These are phyloP conservation scores for Actinemys pallida DNA, from an alignment of 2,113 vertebrate species.

Conservation along the genomic window DNA sequence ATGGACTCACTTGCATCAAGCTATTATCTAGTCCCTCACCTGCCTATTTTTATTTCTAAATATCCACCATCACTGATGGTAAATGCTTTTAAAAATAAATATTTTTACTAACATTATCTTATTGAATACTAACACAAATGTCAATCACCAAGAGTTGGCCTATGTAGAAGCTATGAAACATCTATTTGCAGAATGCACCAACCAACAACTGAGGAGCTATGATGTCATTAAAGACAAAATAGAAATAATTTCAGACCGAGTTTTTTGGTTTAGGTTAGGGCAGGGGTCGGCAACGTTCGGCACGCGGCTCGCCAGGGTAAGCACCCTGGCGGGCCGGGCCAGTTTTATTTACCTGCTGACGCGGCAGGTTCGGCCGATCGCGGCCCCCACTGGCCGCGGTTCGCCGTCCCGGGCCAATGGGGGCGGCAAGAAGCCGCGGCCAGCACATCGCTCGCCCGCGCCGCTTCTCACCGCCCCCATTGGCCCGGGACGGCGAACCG, in stretches of 20 bases:
- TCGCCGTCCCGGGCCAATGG: too few relatives aligned
- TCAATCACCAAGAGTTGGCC: not conserved
- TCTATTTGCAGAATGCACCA: constrained; percentile 6
- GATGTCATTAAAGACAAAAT: constrained; percentile 36
- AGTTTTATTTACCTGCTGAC: too few relatives aligned
- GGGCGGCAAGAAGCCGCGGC: too few relatives aligned
- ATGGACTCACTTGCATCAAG: constrained; percentile 6
- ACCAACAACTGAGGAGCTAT: constrained; percentile 2
- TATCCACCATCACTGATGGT: not conserved
- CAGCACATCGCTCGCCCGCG: too few relatives aligned
- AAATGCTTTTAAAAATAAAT: not conserved
- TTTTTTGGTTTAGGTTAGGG: constrained; percentile 55
- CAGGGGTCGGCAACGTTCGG: too few relatives aligned
- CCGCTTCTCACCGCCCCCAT: too few relatives aligned
- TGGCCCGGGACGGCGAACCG: too few relatives aligned
- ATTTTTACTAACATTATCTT: not conserved
- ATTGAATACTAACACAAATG: not conserved
- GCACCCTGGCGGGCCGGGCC: too few relatives aligned
- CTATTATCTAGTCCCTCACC: not conserved
- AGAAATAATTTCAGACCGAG: constrained; percentile 38
- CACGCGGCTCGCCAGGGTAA: too few relatives aligned
- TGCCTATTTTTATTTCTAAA: constrained; percentile 4
- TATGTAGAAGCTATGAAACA: not conserved
- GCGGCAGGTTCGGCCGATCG: too few relatives aligned
- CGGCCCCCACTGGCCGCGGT: too few relatives aligned